phyloP scores from a whole-genome alignment of 1,140 invertebrate species.

The Bombus confusus region DNA sequence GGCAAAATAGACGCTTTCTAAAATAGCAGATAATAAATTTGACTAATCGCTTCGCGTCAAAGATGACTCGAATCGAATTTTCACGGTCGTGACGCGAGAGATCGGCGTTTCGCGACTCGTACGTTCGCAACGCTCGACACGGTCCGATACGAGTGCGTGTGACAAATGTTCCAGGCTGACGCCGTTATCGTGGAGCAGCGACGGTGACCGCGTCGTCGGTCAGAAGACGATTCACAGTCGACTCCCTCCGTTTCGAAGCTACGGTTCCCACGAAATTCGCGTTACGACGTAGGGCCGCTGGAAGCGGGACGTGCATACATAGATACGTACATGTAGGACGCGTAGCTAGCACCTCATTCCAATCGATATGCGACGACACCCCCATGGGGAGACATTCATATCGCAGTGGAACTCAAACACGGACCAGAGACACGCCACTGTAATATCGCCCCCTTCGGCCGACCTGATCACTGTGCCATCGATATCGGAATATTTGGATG shows the following conservation, averaged over 20 bases:
- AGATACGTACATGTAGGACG: conserved; percentile 15
- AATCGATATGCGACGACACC: conserved; percentile 69
- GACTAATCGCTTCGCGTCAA: not conserved
- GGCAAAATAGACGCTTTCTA: too few species aligned
- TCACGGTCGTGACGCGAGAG: not conserved
- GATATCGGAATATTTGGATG: conserved; percentile 40
- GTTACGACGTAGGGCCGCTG: conserved; percentile 30
- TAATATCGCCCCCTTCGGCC: conserved; percentile 56
- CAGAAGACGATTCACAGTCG: conserved; percentile 35
- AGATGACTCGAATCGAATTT: not conserved
- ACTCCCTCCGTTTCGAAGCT: conserved; percentile 27
- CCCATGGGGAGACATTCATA: conserved; percentile 67
- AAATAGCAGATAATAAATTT: not conserved
- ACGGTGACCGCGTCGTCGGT: conserved; percentile 39
- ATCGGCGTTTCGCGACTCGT: conserved; percentile 2
- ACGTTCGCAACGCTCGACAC: conserved; percentile 9
- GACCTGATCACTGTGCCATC: conserved; percentile 25
- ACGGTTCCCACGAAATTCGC: conserved; percentile 60
- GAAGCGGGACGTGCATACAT: conserved; percentile 31
- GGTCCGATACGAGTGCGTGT: conserved; percentile 18
- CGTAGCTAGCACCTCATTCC: conserved; percentile 49
- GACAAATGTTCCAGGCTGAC: conserved; percentile 55
- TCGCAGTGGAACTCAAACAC: conserved; percentile 69
- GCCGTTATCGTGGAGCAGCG: conserved; percentile 48
- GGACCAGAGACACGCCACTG: conserved; percentile 50